A percentile compares a stretch with the other conserved stretches of the same genome.
These are phyloP conservation scores for Ianthella basta DNA, from an alignment of 37 sponge, comb jelly and placozoan species.

Conservation along the genomic window DNA sequence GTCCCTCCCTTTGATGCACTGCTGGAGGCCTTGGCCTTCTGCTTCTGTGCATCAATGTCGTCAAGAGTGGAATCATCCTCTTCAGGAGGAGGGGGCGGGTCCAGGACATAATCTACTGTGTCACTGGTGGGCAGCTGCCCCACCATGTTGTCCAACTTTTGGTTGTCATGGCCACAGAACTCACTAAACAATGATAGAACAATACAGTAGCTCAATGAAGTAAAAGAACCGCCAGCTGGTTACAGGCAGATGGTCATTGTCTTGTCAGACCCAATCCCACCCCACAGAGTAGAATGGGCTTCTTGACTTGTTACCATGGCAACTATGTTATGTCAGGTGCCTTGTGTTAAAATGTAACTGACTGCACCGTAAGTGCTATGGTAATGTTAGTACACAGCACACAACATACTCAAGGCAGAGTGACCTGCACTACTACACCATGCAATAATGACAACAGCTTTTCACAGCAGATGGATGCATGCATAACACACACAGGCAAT, in stretches of 20 bases:
- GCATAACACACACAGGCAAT: neutral
- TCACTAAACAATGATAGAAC: conserved; percentile 62
- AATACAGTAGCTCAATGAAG: neutral
- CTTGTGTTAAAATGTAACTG: too few relatives aligned
- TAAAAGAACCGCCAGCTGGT: neutral
- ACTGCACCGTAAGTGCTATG: too few relatives aligned
- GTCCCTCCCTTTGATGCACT: conserved; percentile 40
- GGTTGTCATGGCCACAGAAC: conserved; percentile 84
- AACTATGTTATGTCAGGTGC: too few relatives aligned
- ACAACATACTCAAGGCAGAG: too few relatives aligned
- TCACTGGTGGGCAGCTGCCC: conserved; percentile 37
- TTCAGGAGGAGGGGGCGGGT: conserved; percentile 42
- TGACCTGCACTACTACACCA: too few relatives aligned
- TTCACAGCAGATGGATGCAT: too few relatives aligned
- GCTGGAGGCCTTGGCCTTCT: neutral
- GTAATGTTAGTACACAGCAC: too few relatives aligned
- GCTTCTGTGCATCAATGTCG: neutral
- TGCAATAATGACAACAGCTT: too few relatives aligned
- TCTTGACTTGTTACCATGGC: too few relatives aligned
- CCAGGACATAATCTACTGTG: conserved; percentile 77
- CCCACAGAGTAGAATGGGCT: too few relatives aligned
- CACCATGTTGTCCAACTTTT: conserved; percentile 46
- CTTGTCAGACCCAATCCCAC: too few relatives aligned
- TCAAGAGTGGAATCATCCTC: conserved; percentile 38
- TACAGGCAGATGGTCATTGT: neutral